Percentiles rank a stretch among this genome's conserved stretches.
These are phyloP conservation scores for Clavelina lepadiformis DNA, from an alignment of 23 tunicate genomes.

Conservation along the genomic window DNA sequence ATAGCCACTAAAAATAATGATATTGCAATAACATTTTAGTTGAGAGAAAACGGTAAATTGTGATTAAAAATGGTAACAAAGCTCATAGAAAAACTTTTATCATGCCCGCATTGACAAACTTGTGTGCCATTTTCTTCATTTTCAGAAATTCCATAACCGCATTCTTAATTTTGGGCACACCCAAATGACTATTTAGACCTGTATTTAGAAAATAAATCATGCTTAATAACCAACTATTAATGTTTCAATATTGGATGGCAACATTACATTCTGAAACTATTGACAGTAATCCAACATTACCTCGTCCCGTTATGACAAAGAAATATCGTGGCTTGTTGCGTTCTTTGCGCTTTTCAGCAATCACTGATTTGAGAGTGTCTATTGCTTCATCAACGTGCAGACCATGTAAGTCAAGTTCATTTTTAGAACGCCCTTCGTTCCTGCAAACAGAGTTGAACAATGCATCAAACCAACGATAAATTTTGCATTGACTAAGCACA, in stretches of 20 bases:
- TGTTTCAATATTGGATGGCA: background rate
- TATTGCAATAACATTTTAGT: too few relatives aligned
- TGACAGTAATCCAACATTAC: conserved; percentile 1
- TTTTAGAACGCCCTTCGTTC: conserved; percentile 38
- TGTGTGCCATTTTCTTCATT: background rate
- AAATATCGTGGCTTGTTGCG: conserved; percentile 12
- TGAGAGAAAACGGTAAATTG: too few relatives aligned
- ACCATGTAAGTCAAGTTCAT: conserved; percentile 54
- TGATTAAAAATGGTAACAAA: background rate
- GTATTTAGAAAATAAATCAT: background rate
- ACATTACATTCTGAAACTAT: background rate
- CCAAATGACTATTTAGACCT: conserved; percentile 39
- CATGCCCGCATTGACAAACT: conserved; percentile 7
- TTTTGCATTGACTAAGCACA: too few relatives aligned
- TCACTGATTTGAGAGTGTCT: conserved; percentile 31
- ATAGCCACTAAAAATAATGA: too few relatives aligned
- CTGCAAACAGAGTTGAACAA: too few relatives aligned
- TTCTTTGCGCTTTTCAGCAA: conserved; percentile 5
- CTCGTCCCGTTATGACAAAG: conserved; percentile 42
- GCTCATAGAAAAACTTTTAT: conserved; percentile 5
- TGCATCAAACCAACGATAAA: too few relatives aligned
- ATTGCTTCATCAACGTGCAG: conserved; percentile 62
- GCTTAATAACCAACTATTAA: background rate
- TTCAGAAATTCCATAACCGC: conserved; percentile 45
- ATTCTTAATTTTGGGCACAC: conserved; percentile 29